Conservation (phyloP, 2,888 invertebrate genomes). For the Habrosyne pyritoides region DNA sequence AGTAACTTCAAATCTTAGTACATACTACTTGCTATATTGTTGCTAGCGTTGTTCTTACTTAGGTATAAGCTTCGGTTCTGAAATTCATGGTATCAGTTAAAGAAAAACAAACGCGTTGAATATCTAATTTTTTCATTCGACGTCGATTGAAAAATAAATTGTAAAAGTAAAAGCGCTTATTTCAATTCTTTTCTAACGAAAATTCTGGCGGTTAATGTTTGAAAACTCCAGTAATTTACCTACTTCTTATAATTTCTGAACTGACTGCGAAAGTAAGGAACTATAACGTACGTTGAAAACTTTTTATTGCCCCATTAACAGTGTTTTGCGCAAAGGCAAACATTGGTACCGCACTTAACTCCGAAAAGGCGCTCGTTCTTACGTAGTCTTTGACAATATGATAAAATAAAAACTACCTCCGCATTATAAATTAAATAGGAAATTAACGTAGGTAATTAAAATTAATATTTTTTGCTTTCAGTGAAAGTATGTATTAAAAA, state of each 20-base stretch:
- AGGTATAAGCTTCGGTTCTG: no score
- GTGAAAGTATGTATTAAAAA: no score
- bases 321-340: background rate
- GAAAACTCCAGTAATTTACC: background rate
- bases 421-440: background rate
- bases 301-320: slow-evolving; percentile 1
- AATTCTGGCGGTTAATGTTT: background rate
- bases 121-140: no score
- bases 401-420: background rate
- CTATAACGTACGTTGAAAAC: background rate
- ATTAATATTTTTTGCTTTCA: background rate
- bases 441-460: background rate
- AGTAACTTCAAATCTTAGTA: no score
- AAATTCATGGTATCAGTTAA: background rate
- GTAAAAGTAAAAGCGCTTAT: background rate
- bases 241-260: background rate
- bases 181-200: background rate
- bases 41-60: no score
- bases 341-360: background rate
- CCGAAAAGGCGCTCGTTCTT: background rate
- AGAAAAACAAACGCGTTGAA: no score
- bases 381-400: background rate
- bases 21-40: no score
- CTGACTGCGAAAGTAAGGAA: background rate
- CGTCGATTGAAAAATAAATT: no score